Conservation (phyloP, 2,113 vertebrate species). For the Cebus imitator region DNA sequence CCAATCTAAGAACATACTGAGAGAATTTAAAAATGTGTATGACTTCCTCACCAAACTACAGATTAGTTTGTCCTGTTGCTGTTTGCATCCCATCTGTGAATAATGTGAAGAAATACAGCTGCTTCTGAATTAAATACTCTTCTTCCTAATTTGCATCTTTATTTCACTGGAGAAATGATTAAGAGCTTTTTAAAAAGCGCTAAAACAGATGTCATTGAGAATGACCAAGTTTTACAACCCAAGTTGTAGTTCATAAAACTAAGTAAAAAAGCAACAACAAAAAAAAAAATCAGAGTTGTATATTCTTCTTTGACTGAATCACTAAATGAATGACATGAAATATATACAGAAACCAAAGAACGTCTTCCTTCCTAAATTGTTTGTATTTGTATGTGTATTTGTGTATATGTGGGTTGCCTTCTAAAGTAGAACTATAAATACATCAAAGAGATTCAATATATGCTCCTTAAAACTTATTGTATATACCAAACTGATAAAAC, state of each 20-base stretch:
- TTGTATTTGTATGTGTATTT: not conserved
- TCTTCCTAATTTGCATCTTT: conserved; percentile 60
- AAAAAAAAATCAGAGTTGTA: not conserved
- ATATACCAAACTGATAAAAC: not conserved
- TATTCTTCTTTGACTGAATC: not conserved
- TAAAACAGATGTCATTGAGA: conserved; percentile 41
- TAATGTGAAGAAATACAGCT: conserved; percentile 65
- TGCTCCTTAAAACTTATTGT: not conserved
- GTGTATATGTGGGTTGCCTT: not conserved
- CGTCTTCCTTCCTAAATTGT: not conserved
- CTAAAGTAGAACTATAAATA: not conserved
- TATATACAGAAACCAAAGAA: not conserved
- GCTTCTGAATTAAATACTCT: conserved; percentile 42
- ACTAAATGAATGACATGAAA: not conserved
- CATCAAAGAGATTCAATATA: not conserved
- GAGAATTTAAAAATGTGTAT: not conserved
- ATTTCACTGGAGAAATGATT: conserved; percentile 39
- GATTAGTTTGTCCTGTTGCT: conserved; percentile 14
- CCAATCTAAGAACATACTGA: conserved; percentile 1
- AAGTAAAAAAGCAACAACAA: not conserved
- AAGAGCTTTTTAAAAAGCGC: not conserved
- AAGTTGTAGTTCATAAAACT: not conserved
- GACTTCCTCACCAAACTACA: conserved; percentile 31
- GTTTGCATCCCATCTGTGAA: conserved; percentile 58
- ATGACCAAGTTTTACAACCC: conserved; percentile 1